These are phyloP conservation scores for Hermaeophaga mercurialis DNA, from an alignment of 2,888 invertebrate genomes.

Conservation along the genomic window DNA sequence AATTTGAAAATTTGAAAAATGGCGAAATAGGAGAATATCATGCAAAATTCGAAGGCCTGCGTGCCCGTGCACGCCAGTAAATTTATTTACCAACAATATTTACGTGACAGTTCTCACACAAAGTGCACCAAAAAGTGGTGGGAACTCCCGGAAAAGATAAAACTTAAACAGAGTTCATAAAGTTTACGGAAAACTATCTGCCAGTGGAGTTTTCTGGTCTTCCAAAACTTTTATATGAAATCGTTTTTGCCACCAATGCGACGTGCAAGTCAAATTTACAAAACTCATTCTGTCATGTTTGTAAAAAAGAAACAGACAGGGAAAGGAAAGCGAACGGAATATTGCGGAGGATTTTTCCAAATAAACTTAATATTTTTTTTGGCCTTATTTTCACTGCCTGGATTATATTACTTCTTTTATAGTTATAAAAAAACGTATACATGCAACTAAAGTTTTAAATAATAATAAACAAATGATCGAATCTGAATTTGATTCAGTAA, in stretches of 20 bases:
- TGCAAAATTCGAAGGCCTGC: no score
- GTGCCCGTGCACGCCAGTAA: background rate
- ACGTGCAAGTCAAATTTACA: background rate
- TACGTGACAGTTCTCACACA: constrained; percentile 4
- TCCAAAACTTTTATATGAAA: constrained; percentile 14
- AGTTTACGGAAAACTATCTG: constrained; percentile 13
- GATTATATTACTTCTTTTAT: no score
- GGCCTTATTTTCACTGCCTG: no score
- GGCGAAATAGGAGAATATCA: background rate
- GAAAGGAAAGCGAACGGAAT: background rate
- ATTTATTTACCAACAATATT: constrained; percentile 27
- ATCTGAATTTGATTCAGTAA: no score
- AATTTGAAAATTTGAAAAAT: no score
- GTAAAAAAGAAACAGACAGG: constrained; percentile 18
- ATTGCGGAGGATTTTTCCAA: background rate
- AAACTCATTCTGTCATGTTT: constrained; percentile 6
- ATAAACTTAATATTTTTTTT: no score
- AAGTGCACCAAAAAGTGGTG: constrained; percentile 8
- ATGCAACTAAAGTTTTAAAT: no score
- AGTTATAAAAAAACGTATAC: no score
- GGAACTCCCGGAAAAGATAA: constrained; percentile 7
- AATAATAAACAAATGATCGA: no score
- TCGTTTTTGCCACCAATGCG: background rate
- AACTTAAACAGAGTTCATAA: constrained; percentile 27
- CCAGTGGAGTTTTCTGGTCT: constrained; percentile 3